Evolutionary conservation across 2,888 invertebrate genomes (phyloP), one percentile per base, ranked within the genome.

Genomic region (Saturnia japonica): DNA sequence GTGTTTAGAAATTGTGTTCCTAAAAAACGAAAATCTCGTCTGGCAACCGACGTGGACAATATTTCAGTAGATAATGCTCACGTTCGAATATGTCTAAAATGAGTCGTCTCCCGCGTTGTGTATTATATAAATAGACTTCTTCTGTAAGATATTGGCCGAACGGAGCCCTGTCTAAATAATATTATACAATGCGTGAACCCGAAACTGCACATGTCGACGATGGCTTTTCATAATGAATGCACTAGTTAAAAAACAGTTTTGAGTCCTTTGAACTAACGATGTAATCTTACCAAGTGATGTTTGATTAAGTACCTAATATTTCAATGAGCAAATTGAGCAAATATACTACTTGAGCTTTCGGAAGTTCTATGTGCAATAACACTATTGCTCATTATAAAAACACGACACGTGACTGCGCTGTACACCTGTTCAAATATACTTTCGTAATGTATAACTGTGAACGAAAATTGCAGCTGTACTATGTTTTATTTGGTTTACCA

Each of bases 81-180:
- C 47, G 22, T 67, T 66, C 16, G 28, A 69, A 70, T 14, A 64
- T 69, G 43, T 75, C 77, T 77, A 79, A 81, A 80, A 47, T 40
- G 62, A 68, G 68, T 68, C 22, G 68, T 68, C 68, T 64, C 68
- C 68, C 62, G 68, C 71, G 64, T 68, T 28, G 71, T 71, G 42
- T 14, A 40, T 22, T 40, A 9, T 68, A 40, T 22, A 71, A 71
- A 71, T 71, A 71, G 68, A 68, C 62, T 74, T 72, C 74, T 74
- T 73, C 72, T 76, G 79, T 64, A 47, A 71, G 71, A 71, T 70
- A 68, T 70, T 72, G 70, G 70, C 47, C 68, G 68, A 68, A 45
- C 71, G 40, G n/a, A 40, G 54, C 66, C 54, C 68, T 62, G 68
- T 54, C 71, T 69, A 71, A n/a, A n/a, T n/a, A n/a, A 69, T 66